phyloP scores from a whole-genome alignment of 2,113 vertebrate genomes.

The Aythya baeri region DNA sequence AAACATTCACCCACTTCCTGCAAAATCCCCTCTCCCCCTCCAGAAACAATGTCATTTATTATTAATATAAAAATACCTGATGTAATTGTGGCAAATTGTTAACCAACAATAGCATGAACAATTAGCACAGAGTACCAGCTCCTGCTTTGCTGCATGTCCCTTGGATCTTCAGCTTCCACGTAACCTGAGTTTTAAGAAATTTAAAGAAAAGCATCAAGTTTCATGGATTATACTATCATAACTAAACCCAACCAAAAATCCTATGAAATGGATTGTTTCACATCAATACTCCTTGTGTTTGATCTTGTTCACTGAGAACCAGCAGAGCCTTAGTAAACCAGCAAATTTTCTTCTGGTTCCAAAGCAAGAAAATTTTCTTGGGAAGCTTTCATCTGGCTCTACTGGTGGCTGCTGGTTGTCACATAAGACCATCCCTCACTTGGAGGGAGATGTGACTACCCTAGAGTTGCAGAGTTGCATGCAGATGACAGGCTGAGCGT shows the following conservation, averaged over 20 bases:
- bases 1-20: background rate
- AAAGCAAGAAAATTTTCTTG: background rate
- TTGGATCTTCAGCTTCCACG: background rate
- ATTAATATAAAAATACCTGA: background rate
- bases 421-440: background rate
- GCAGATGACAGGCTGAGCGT: rapidly evolving
- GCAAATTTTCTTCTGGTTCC: background rate
- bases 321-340: background rate
- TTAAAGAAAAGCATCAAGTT: background rate
- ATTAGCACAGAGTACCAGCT: background rate
- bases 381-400: background rate
- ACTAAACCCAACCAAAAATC: background rate
- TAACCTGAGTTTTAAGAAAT: background rate
- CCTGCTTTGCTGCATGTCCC: background rate
- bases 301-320: background rate
- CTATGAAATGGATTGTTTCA: background rate
- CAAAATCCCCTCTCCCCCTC: too few relatives aligned
- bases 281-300: background rate
- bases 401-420: background rate
- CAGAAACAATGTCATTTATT: too few relatives aligned
- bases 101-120: background rate
- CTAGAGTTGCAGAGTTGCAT: rapidly evolving
- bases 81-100: background rate
- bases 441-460: background rate
- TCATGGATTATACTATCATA: too few relatives aligned